Conservation (phyloP, 2,797 vertebrate genomes). For the Falco novaeseelandiae region DNA sequence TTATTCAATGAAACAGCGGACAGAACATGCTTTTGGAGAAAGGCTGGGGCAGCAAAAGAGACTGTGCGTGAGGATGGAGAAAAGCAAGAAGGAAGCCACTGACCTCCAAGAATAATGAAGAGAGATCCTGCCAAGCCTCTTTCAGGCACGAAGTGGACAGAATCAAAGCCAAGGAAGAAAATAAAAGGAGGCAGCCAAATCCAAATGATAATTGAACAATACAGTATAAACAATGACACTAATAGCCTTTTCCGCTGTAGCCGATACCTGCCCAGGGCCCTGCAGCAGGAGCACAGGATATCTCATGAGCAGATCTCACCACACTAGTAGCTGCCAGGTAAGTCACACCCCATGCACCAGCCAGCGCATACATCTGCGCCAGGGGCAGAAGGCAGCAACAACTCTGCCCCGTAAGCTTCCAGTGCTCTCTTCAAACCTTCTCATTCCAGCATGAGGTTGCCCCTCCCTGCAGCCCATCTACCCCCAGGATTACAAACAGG, state of each 20-base stretch:
- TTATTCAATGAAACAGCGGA: not conserved
- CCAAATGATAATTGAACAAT: not conserved
- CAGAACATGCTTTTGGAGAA: not conserved
- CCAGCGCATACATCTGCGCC: fast-evolving
- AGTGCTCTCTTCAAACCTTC: not conserved
- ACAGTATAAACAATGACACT: not conserved
- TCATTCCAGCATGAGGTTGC: not conserved
- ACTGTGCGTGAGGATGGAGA: not conserved
- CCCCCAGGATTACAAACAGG: not conserved
- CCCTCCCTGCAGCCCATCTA: not conserved
- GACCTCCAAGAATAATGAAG: not conserved
- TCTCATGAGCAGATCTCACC: not conserved
- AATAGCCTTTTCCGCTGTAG: not conserved
- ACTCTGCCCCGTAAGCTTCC: not conserved
- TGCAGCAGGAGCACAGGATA: not conserved
- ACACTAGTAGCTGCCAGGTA: not conserved
- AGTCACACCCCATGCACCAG: not conserved
- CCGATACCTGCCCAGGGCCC: not conserved
- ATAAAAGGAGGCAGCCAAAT: not conserved
- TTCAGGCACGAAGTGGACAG: not conserved
- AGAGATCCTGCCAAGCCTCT: not conserved
- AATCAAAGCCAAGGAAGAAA: not conserved
- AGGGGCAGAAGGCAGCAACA: not conserved
- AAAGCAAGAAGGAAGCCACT: not conserved
- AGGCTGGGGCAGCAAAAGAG: not conserved